Percentiles rank a stretch among this genome's conserved stretches.
These are phyloP conservation scores for Plusia festucae DNA, from an alignment of 2,888 invertebrate species.

Conservation along the genomic window DNA sequence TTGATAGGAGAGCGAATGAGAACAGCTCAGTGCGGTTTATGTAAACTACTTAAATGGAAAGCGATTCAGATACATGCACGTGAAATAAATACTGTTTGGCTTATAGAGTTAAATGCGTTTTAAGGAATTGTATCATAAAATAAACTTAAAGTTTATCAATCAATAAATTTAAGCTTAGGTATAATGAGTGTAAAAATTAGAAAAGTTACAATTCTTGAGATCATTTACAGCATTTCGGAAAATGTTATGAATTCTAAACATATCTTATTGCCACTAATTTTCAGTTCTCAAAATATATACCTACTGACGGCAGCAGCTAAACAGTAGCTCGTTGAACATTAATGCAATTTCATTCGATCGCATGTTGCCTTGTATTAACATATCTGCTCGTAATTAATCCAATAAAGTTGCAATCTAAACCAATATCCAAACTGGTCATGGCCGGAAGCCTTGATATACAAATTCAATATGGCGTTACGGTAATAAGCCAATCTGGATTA, in stretches of 20 bases:
- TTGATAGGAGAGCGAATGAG: slow-evolving; percentile 11
- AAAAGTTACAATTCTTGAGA: too few species aligned
- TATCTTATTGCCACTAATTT: too few species aligned
- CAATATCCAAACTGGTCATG: slow-evolving; percentile 9
- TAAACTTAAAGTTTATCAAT: too few species aligned
- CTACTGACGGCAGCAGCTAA: too few species aligned
- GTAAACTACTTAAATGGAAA: background rate
- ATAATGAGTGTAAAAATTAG: too few species aligned
- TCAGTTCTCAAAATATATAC: too few species aligned
- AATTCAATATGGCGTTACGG: slow-evolving; percentile 27
- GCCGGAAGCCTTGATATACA: slow-evolving; percentile 9
- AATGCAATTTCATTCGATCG: background rate
- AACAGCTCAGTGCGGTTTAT: background rate
- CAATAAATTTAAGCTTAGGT: too few species aligned
- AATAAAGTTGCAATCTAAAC: slow-evolving; percentile 2
- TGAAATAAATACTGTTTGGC: background rate
- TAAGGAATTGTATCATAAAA: too few species aligned
- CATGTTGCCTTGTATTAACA: background rate
- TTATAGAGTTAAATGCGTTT: background rate
- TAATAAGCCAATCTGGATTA: slow-evolving; percentile 37
- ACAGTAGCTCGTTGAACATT: background rate
- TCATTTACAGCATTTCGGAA: too few species aligned
- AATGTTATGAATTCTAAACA: too few species aligned
- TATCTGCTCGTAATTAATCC: background rate
- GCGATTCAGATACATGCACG: background rate